Evolutionary conservation across 2,888 invertebrate genomes (phyloP).

Genomic region (Parnassius mnemosyne): DNA sequence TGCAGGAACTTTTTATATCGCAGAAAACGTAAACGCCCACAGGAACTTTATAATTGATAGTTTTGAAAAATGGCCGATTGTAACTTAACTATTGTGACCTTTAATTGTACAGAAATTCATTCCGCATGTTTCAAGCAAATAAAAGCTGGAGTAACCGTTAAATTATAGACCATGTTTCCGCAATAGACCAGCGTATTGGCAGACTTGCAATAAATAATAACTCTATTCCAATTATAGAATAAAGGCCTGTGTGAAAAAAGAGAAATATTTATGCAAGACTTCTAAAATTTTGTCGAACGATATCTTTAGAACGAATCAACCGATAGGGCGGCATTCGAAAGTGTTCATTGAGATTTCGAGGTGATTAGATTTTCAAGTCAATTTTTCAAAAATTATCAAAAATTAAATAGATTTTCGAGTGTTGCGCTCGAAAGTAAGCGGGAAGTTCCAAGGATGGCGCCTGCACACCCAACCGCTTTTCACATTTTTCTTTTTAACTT

Average conservation of each 20-base stretch:
- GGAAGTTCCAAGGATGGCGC: too few species aligned
- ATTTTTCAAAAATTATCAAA: too few species aligned
- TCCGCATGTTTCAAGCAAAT: conserved; percentile 1
- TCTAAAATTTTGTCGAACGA: too few species aligned
- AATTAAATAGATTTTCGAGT: too few species aligned
- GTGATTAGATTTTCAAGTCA: too few species aligned
- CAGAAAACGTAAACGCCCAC: neutral
- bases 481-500: too few species aligned
- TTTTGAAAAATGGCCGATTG: neutral
- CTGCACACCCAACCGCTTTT: too few species aligned
- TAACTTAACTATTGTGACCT: conserved; percentile 1
- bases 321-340: too few species aligned
- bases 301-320: too few species aligned
- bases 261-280: too few species aligned
- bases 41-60: neutral
- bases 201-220: conserved; percentile 1
- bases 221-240: neutral
- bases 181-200: conserved; percentile 2
- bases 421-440: too few species aligned
- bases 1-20: neutral
- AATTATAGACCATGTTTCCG: conserved; percentile 11
- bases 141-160: conserved; percentile 2
- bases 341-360: too few species aligned
- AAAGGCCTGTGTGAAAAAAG: neutral
- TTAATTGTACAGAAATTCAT: conserved; percentile 1